Conservation (phyloP, 2,888 invertebrate genomes). For the Anagyrus pseudococci region DNA sequence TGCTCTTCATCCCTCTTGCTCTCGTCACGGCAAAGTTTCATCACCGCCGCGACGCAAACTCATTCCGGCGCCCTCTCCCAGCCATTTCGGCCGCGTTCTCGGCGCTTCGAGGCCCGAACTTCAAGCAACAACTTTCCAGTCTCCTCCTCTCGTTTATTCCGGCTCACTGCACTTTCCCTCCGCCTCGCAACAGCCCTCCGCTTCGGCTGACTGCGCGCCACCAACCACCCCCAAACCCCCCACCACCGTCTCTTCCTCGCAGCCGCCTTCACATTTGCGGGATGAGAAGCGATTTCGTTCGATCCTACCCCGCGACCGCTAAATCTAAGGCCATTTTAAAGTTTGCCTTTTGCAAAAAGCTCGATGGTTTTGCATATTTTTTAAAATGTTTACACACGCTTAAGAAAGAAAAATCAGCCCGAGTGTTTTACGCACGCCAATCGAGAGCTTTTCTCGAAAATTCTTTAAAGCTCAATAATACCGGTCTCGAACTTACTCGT, state of each 20-base stretch:
- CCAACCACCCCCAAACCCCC: too few relatives aligned
- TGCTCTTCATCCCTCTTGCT: conserved; percentile 47
- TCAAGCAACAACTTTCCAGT: conserved; percentile 58
- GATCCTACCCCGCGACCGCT: conserved; percentile 43
- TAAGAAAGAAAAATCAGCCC: too few relatives aligned
- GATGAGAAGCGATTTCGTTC: conserved; percentile 54
- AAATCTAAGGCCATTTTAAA: conserved; percentile 10
- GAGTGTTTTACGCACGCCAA: too few relatives aligned
- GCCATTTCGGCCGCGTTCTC: too few relatives aligned
- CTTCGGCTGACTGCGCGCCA: too few relatives aligned
- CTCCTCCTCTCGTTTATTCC: conserved; percentile 59
- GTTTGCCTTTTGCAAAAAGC: too few relatives aligned
- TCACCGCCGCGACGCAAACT: conserved; percentile 58
- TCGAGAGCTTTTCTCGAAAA: too few relatives aligned
- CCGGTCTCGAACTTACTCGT: too few relatives aligned
- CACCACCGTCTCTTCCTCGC: conserved; percentile 34
- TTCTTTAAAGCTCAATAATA: too few relatives aligned
- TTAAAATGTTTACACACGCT: too few relatives aligned
- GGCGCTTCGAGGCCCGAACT: conserved; percentile 55
- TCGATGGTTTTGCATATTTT: too few relatives aligned
- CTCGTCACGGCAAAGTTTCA: conserved; percentile 62
- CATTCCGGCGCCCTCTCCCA: conserved; percentile 48
- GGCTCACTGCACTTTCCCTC: conserved; percentile 61
- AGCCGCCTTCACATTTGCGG: conserved; percentile 44
- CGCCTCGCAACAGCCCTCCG: conserved; percentile 46